Conservation (phyloP, 2,888 invertebrate species). For the Cosmorhoe ocellata region DNA sequence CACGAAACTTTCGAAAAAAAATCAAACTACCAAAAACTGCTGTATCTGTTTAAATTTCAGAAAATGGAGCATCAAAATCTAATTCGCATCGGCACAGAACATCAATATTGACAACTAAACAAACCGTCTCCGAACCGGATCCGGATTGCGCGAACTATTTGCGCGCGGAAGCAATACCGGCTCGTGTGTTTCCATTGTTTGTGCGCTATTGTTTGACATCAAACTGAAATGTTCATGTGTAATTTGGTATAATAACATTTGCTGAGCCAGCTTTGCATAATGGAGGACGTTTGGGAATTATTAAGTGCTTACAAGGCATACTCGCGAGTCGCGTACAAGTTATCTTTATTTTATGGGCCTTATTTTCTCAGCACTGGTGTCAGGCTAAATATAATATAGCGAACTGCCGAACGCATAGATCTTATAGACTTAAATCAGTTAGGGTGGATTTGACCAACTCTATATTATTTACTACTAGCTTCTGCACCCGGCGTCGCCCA, state of each 20-base stretch:
- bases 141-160: constrained; percentile 2
- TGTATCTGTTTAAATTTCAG: too few species aligned
- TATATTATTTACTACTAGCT: too few species aligned
- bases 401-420: not conserved
- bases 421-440: too few species aligned
- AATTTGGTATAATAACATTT: constrained; percentile 64
- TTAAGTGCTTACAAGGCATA: constrained; percentile 19
- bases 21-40: too few species aligned
- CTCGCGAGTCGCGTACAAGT: constrained; percentile 2
- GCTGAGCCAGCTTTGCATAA: constrained; percentile 52
- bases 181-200: constrained; percentile 43
- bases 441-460: too few species aligned
- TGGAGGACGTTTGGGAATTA: constrained; percentile 42
- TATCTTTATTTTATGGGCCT: constrained; percentile 10
- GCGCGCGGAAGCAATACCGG: constrained; percentile 2
- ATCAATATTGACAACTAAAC: constrained; percentile 1
- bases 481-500: too few species aligned
- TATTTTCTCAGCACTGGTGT: constrained; percentile 5
- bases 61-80: not conserved
- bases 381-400: not conserved
- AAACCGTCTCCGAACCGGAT: not conserved
- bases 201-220: constrained; percentile 57
- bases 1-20: too few species aligned
- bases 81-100: not conserved
- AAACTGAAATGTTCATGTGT: constrained; percentile 53